Conservation (phyloP, 2,888 invertebrate genomes). For the Clepsis dumicolana region DNA sequence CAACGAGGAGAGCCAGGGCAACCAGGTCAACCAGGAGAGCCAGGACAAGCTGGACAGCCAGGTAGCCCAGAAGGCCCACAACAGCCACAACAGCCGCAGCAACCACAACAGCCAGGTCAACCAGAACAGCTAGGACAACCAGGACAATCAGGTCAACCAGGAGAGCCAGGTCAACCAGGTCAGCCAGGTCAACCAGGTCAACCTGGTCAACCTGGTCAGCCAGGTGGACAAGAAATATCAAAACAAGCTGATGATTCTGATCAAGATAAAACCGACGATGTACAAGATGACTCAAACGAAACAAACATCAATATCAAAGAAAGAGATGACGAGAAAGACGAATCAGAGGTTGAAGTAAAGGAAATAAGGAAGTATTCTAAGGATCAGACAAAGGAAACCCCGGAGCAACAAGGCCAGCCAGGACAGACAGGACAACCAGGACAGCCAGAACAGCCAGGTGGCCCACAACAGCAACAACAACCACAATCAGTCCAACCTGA, state of each 20-base stretch:
- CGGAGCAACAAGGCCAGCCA: neutral
- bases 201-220: neutral
- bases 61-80: neutral
- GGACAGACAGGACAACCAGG: neutral
- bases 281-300: too few species aligned
- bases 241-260: neutral
- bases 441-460: neutral
- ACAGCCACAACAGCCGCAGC: neutral
- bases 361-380: too few species aligned
- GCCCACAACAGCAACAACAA: too few species aligned
- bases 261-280: too few species aligned
- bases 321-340: too few species aligned
- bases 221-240: neutral
- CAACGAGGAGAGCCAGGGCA: neutral
- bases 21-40: neutral
- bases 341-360: too few species aligned
- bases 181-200: neutral
- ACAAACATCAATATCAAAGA: too few species aligned
- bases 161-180: neutral
- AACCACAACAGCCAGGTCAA: neutral
- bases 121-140: constrained; percentile 21
- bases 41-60: constrained; percentile 2
- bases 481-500: neutral
- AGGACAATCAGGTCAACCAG: neutral
- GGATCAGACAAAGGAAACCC: too few species aligned